phyloP scores from a whole-genome alignment of 2,113 vertebrate genomes.

The Hyaena hyaena region DNA sequence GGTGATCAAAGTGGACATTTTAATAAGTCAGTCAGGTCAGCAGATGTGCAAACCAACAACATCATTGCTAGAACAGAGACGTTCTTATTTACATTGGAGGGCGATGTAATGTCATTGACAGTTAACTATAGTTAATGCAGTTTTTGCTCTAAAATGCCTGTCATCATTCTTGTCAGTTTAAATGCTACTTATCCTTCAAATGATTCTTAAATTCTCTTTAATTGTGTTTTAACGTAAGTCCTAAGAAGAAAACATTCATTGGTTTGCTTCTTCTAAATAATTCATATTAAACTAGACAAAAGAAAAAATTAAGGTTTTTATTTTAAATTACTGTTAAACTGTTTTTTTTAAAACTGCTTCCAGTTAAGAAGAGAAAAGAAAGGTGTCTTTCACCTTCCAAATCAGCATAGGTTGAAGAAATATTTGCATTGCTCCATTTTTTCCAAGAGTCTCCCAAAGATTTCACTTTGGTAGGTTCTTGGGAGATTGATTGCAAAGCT shows the following conservation, averaged over 20 bases:
- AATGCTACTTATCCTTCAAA: background rate
- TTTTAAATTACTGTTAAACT: background rate
- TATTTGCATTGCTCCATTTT: background rate
- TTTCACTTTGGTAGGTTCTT: background rate
- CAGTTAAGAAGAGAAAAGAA: background rate
- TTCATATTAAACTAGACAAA: constrained; percentile 5
- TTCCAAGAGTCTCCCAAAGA: background rate
- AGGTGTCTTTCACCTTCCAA: background rate
- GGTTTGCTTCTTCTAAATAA: constrained; percentile 24
- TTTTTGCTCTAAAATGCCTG: background rate
- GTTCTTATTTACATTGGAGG: background rate
- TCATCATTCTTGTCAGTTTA: background rate
- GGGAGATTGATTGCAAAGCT: background rate
- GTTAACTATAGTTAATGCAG: background rate
- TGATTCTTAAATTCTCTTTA: background rate
- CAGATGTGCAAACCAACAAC: background rate
- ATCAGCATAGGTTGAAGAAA: background rate
- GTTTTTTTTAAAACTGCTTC: constrained; percentile 1
- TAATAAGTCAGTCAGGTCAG: background rate
- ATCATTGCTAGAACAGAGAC: background rate
- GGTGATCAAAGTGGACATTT: background rate
- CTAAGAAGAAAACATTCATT: background rate
- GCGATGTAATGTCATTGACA: background rate
- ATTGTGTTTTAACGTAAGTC: constrained; percentile 6
- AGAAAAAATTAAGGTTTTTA: background rate